Conservation (phyloP, 2,113 vertebrate genomes). For the Equus quagga region DNA sequence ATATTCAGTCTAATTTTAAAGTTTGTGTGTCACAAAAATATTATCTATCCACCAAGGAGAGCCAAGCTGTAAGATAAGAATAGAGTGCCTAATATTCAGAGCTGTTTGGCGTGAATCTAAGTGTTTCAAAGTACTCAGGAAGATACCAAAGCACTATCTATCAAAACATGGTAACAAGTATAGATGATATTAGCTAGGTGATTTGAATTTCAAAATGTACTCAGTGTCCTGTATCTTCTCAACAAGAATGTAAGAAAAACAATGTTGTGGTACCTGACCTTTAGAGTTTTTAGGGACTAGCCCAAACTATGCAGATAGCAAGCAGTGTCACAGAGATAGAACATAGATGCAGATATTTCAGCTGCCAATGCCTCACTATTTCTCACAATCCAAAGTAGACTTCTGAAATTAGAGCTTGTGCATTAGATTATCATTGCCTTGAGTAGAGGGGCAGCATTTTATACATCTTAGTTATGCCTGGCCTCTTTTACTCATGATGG, state of each 20-base stretch:
- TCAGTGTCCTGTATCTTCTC: not conserved
- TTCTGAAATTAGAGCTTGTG: not conserved
- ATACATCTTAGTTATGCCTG: not conserved
- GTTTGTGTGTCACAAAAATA: not conserved
- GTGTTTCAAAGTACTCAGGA: not conserved
- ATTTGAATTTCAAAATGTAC: not conserved
- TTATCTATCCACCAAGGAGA: not conserved
- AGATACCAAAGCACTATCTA: not conserved
- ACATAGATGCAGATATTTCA: not conserved
- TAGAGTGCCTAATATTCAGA: not conserved
- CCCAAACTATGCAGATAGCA: too few relatives aligned
- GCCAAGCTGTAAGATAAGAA: not conserved
- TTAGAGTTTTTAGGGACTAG: not conserved
- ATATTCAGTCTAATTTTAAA: not conserved
- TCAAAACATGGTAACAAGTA: not conserved
- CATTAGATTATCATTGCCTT: fast-evolving
- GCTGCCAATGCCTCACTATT: not conserved
- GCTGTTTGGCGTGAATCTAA: not conserved
- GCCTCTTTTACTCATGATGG: not conserved
- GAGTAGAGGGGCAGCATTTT: not conserved
- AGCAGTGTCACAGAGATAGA: not conserved
- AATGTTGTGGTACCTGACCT: too few relatives aligned
- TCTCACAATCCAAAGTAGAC: not conserved
- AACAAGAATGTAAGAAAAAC: not conserved
- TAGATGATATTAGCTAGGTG: not conserved